A percentile compares a stretch with the other conserved stretches of the same genome.
phyloP scores from a whole-genome alignment of 2,797 vertebrate species.

The Hoplostethus mediterraneus region DNA sequence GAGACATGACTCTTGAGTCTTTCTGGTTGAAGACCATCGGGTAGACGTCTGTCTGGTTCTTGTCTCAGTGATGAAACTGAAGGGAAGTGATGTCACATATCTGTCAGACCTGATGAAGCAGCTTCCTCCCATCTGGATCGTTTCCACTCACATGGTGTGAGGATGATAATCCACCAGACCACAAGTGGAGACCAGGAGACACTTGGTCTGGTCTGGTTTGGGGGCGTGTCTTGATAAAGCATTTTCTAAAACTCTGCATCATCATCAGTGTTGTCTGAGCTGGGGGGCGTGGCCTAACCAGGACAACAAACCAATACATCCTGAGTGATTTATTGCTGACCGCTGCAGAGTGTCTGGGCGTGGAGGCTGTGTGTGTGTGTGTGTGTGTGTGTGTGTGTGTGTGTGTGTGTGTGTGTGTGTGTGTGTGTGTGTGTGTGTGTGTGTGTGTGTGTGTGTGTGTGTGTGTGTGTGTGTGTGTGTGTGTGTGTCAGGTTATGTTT shows the following conservation, averaged over 20 bases:
- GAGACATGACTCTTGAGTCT: too few species aligned
- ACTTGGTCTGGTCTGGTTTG: background rate
- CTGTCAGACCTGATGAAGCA: too few species aligned
- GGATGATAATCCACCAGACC: background rate
- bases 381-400: background rate
- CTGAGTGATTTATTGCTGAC: constrained; percentile 6
- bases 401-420: background rate
- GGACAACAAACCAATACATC: constrained; percentile 6
- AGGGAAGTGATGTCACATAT: too few species aligned
- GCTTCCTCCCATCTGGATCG: too few species aligned
- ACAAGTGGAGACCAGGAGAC: background rate
- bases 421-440: background rate
- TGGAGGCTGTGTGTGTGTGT: background rate
- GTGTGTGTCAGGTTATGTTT: background rate
- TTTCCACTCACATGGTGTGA: too few species aligned
- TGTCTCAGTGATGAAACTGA: too few species aligned
- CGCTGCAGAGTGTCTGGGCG: background rate
- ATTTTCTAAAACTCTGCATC: background rate
- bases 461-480: background rate
- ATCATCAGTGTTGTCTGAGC: background rate
- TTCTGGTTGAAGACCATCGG: too few species aligned
- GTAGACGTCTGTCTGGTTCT: too few species aligned
- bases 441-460: background rate
- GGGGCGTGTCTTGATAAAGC: background rate
- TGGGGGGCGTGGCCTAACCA: background rate